Conservation (phyloP, 2,888 invertebrate species). For the Pyrochroa serraticornis region DNA sequence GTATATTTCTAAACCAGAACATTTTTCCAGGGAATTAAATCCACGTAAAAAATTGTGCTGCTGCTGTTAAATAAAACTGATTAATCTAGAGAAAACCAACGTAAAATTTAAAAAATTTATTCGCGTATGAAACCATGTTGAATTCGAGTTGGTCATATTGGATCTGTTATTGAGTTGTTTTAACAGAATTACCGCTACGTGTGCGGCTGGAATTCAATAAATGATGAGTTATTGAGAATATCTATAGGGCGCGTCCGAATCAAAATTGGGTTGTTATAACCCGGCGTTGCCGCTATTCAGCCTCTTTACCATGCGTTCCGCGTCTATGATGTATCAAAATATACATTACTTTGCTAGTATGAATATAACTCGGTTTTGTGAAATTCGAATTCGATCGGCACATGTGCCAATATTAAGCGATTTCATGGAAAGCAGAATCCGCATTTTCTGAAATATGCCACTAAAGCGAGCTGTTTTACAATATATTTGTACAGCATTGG, state of each 20-base stretch:
- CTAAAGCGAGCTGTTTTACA: conserved; percentile 13
- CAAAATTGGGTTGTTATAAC: background rate
- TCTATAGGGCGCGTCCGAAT: background rate
- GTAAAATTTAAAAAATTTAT: no score
- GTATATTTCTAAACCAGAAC: no score
- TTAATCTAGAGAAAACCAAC: no score
- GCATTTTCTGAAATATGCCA: conserved; percentile 10
- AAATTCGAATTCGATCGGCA: conserved; percentile 27
- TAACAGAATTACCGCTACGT: background rate
- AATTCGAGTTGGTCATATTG: background rate
- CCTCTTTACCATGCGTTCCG: conserved; percentile 9
- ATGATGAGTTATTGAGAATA: conserved; percentile 2
- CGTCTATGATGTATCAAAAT: conserved; percentile 14
- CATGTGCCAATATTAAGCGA: conserved; percentile 25
- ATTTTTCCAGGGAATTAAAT: no score
- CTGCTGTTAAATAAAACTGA: no score
- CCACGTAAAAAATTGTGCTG: no score
- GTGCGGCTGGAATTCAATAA: background rate
- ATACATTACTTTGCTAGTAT: conserved; percentile 19
- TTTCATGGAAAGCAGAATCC: conserved; percentile 18
- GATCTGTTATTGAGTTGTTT: background rate
- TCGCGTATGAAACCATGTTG: background rate
- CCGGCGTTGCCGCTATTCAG: conserved; percentile 1
- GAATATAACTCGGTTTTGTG: conserved; percentile 20
- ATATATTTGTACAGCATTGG: conserved; percentile 14